A percentile compares a stretch with the other conserved stretches of the same genome.
These are phyloP conservation scores for Pseudorhombus dupliciocellatus DNA, from an alignment of 2,113 vertebrate species.

Conservation along the genomic window DNA sequence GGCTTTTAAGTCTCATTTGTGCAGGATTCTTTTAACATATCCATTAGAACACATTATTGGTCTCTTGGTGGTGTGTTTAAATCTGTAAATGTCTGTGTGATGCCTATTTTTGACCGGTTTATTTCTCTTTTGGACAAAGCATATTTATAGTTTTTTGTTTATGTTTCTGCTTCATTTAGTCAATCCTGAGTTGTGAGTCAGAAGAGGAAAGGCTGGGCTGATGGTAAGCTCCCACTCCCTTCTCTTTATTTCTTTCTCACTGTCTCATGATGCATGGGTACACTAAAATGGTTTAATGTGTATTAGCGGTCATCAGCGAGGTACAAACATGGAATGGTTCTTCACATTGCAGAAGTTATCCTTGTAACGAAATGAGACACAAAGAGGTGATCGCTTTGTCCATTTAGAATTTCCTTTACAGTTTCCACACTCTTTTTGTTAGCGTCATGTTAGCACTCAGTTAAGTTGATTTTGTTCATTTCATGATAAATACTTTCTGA, in stretches of 20 bases:
- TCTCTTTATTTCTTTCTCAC: slow-evolving; percentile 14
- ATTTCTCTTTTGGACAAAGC: neutral
- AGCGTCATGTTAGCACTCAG: slow-evolving; percentile 36
- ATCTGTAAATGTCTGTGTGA: neutral
- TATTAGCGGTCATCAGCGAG: slow-evolving; percentile 10
- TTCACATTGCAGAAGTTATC: slow-evolving; percentile 29
- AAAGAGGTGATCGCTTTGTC: slow-evolving; percentile 10
- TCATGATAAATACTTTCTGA: slow-evolving; percentile 67
- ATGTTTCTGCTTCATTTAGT: slow-evolving; percentile 67
- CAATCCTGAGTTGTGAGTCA: slow-evolving; percentile 73
- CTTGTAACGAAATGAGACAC: slow-evolving; percentile 13
- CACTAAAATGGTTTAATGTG: slow-evolving; percentile 19
- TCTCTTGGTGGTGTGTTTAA: neutral
- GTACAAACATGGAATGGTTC: neutral
- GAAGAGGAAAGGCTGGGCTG: slow-evolving; percentile 79
- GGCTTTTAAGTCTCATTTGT: slow-evolving; percentile 23
- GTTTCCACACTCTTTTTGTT: slow-evolving; percentile 47
- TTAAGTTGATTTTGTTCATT: slow-evolving; percentile 32
- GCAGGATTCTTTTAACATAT: neutral
- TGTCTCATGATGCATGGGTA: slow-evolving; percentile 21
- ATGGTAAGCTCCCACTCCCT: slow-evolving; percentile 75
- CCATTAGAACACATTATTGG: slow-evolving; percentile 8
- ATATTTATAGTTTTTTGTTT: slow-evolving; percentile 20
- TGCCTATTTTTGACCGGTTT: neutral
- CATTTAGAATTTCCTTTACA: slow-evolving; percentile 53